Percentiles rank a stretch among this genome's conserved stretches.
Conservation (phyloP, 2,113 vertebrate species). For the Petrocephalus microphthalmus region DNA sequence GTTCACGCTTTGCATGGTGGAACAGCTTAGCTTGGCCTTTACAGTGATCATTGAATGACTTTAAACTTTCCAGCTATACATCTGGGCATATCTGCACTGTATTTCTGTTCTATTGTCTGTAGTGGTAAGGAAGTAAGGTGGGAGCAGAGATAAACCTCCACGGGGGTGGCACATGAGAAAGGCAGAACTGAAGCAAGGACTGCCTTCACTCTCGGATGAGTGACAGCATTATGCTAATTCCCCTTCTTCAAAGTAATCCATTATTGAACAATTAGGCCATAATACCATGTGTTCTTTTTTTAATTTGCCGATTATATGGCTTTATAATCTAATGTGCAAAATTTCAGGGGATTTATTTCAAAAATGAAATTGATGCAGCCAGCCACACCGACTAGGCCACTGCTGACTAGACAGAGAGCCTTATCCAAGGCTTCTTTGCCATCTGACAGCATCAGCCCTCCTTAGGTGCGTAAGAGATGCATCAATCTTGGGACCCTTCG, state of each 20-base stretch:
- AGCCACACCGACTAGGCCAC: not conserved
- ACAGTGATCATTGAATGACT: not conserved
- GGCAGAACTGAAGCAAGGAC: not conserved
- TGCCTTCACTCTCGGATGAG: not conserved
- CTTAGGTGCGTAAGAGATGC: not conserved
- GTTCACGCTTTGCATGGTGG: not conserved
- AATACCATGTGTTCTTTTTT: not conserved
- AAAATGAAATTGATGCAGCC: not conserved
- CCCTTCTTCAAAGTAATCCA: constrained; percentile 1
- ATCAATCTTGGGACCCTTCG: not conserved
- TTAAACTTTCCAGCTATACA: not conserved
- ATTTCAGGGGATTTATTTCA: not conserved
- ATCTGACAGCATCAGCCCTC: not conserved
- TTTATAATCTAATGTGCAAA: not conserved
- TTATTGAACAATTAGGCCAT: not conserved
- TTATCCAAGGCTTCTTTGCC: not conserved
- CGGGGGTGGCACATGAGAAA: not conserved
- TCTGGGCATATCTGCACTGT: not conserved
- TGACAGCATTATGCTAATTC: not conserved
- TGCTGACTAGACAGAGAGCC: not conserved
- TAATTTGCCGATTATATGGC: not conserved
- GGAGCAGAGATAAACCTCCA: not conserved
- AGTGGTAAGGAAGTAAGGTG: not conserved
- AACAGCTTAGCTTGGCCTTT: constrained; percentile 15
- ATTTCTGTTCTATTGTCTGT: not conserved